Evolutionary conservation across 2,797 vertebrate genomes (phyloP).

Genomic region (Notolepis coatsorum): DNA sequence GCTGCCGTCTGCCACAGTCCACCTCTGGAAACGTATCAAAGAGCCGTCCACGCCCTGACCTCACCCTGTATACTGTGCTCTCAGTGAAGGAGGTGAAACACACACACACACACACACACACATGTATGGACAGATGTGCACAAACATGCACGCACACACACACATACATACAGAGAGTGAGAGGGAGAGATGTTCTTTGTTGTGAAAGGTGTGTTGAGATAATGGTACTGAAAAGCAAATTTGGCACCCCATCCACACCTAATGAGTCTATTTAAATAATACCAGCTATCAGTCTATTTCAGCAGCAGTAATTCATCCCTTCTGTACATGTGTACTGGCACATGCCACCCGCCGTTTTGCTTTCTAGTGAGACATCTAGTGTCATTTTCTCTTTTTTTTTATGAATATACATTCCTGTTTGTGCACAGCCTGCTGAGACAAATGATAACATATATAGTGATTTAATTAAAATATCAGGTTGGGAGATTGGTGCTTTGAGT

Average conservation of each 20-base stretch:
- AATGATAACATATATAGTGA: too few relatives aligned
- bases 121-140: background rate
- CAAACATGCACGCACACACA: background rate
- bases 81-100: background rate
- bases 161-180: background rate
- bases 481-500: too few relatives aligned
- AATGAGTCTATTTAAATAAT: too few relatives aligned
- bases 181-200: background rate
- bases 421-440: too few relatives aligned
- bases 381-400: too few relatives aligned
- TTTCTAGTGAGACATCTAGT: too few relatives aligned
- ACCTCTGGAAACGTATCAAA: conserved; percentile 27
- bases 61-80: conserved; percentile 12
- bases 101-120: background rate
- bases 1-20: conserved; percentile 11
- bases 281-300: background rate
- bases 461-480: too few relatives aligned
- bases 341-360: too few relatives aligned
- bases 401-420: too few relatives aligned
- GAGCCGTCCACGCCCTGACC: background rate
- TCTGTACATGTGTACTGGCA: too few relatives aligned
- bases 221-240: background rate
- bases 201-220: background rate
- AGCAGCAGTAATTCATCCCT: background rate
- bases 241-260: background rate